Percentiles rank a stretch among this genome's conserved stretches.
Conservation (phyloP, 2,113 vertebrate species). For the Labeo catla region DNA sequence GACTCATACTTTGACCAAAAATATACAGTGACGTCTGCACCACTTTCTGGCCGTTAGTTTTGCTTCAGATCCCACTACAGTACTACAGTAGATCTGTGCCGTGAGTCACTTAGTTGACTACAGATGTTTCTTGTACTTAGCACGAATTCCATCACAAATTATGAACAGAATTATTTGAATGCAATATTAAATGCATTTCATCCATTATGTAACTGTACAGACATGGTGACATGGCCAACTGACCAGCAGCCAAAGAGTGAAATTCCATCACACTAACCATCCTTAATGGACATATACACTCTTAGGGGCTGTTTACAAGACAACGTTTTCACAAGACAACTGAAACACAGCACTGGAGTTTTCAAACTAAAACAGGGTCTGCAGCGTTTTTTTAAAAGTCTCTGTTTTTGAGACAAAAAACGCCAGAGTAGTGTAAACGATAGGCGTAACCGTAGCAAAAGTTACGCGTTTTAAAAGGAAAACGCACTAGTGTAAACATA, state of each 20-base stretch:
- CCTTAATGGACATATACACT: not conserved
- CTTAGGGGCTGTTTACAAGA: no score
- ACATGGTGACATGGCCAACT: not conserved
- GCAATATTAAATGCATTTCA: not conserved
- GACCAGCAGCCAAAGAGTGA: not conserved
- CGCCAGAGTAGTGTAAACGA: no score
- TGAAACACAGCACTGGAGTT: no score
- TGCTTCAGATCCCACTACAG: not conserved
- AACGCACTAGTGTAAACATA: no score
- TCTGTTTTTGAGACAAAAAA: no score
- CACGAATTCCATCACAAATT: not conserved
- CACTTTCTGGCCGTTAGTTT: slow-evolving; percentile 3
- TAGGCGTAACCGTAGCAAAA: no score
- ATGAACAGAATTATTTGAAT: not conserved
- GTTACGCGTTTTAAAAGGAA: no score
- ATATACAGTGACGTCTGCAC: not conserved
- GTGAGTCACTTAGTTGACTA: not conserved
- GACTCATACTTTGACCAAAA: not conserved
- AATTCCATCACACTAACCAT: not conserved
- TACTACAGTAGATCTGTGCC: not conserved
- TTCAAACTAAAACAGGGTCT: no score
- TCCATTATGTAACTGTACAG: not conserved
- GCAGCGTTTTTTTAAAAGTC: no score
- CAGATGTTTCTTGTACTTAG: not conserved
- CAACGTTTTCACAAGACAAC: no score